These are phyloP conservation scores for Seira sanloemensis DNA, from an alignment of 2,888 invertebrate genomes.

Conservation along the genomic window DNA sequence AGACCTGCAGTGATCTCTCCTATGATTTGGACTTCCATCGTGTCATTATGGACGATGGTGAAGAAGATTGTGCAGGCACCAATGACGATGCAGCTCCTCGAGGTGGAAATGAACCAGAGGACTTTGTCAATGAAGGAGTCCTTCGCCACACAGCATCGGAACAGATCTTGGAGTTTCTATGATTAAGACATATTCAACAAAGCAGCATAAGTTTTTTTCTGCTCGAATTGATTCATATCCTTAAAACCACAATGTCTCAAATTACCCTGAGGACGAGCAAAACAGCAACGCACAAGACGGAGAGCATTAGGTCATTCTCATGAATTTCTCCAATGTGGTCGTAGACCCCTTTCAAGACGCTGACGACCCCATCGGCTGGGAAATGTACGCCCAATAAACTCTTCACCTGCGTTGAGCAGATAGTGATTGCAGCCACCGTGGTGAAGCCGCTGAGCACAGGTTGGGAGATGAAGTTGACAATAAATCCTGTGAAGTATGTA, in stretches of 20 bases:
- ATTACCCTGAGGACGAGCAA: slow-evolving; percentile 78
- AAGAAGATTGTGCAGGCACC: slow-evolving; percentile 80
- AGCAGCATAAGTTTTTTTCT: no score
- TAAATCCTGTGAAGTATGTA: slow-evolving; percentile 82
- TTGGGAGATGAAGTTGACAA: slow-evolving; percentile 92
- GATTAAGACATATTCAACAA: no score
- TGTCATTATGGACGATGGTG: neutral
- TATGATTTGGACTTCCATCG: neutral
- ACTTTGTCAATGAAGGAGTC: slow-evolving; percentile 79
- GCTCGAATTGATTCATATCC: no score
- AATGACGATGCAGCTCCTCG: slow-evolving; percentile 86
- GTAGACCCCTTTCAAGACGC: slow-evolving; percentile 84
- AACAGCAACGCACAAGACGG: slow-evolving; percentile 82
- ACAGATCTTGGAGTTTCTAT: no score
- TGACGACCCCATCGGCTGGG: slow-evolving; percentile 84
- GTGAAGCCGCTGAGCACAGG: slow-evolving; percentile 83
- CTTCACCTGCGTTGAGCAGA: slow-evolving; percentile 91
- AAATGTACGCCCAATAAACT: slow-evolving; percentile 84
- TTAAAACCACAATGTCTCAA: slow-evolving; percentile 59
- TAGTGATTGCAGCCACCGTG: slow-evolving; percentile 91
- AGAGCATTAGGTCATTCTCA: slow-evolving; percentile 83
- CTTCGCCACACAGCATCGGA: no score
- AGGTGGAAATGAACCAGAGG: slow-evolving; percentile 85
- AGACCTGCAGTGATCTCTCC: slow-evolving; percentile 81
- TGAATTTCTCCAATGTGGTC: slow-evolving; percentile 83